Evolutionary conservation across 2,888 invertebrate species (phyloP), one percentile per base, ranked within the genome.

Genomic region (Pseudolycoriella hygida): DNA sequence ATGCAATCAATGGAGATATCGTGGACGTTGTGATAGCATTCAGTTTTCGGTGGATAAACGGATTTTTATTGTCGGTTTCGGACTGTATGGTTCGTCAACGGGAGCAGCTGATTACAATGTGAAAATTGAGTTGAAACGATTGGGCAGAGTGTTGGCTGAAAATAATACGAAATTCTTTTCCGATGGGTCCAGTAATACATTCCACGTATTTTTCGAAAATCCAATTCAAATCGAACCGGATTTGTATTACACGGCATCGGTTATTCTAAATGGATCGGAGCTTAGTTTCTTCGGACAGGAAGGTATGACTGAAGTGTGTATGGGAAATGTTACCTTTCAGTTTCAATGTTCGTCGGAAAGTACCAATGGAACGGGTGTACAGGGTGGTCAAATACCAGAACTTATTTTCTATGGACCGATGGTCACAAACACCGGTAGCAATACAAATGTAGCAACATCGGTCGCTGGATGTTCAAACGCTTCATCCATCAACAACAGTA

Each of bases 341-440:
- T 96, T 94, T 67, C 93, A 94, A 66, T 93, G 93, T 66, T 93
- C 92, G 44, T 88, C 90, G 5, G 94, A 94, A 61, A 92, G 92
- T 67, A 96, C 94, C 46, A 96, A 96, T 57, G 94, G 94, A 42
- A 96, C 94, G 1, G 93, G 93, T 8, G 93, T 94, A 3, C 93
- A 94, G 67, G 94, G 94, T 41, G 94, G 94, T 38, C 94, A 96
- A 67, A 94, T 96, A 59, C 94, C 94, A 3, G 94, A 96, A 69
- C 72, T 94, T 48, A 90, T 94, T 57, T 94, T 93, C 64, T 94
- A 93, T 58, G 90, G 90, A 32, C 88, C 90, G 17, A 77, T 81
- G 32, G 25, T 25, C 8, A 25, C 25, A 8, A 25, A 25, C 25
- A 71, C 75, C 47, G 67, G 60, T 4, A 11, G 15, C 3, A 31